A percentile compares a stretch with the other conserved stretches of the same genome.
Evolutionary conservation across 1,140 invertebrate species (phyloP).

Genomic region (Helicoverpa armigera): DNA sequence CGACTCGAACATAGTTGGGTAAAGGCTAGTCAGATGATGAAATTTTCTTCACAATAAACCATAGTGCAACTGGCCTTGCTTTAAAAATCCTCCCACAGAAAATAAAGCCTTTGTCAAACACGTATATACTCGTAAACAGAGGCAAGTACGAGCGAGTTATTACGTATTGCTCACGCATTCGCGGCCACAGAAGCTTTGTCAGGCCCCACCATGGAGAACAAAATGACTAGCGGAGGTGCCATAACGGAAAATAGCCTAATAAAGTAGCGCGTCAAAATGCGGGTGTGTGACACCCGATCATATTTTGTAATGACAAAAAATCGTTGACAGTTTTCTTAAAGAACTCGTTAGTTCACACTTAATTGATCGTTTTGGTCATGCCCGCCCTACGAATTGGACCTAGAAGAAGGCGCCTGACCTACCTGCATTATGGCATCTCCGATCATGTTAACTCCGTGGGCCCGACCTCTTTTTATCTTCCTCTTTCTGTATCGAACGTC

Average conservation of each 20-base stretch:
- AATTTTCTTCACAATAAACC: constrained; percentile 16
- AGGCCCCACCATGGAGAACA: not conserved
- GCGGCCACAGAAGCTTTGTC: constrained; percentile 32
- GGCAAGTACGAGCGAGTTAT: constrained; percentile 10
- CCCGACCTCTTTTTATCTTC: constrained; percentile 35
- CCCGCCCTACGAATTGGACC: too few relatives aligned
- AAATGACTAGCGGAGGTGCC: too few relatives aligned
- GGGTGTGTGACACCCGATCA: too few relatives aligned
- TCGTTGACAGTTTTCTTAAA: too few relatives aligned
- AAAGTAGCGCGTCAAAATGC: too few relatives aligned
- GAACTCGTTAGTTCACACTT: too few relatives aligned
- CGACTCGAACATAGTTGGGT: too few relatives aligned
- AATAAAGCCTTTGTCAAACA: constrained; percentile 30
- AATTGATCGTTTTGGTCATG: too few relatives aligned
- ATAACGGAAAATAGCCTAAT: too few relatives aligned
- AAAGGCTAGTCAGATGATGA: not conserved
- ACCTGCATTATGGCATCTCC: too few relatives aligned
- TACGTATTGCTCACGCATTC: constrained; percentile 47
- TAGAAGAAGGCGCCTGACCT: too few relatives aligned
- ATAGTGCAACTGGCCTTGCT: constrained; percentile 10
- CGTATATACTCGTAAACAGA: not conserved
- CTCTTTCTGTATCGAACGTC: constrained; percentile 36
- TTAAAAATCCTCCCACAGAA: constrained; percentile 20
- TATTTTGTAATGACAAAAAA: too few relatives aligned
- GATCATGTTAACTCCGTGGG: not conserved